Evolutionary conservation across 2,797 vertebrate species (phyloP), one percentile per base, ranked within the genome.

Genomic region (Florisuga fusca): DNA sequence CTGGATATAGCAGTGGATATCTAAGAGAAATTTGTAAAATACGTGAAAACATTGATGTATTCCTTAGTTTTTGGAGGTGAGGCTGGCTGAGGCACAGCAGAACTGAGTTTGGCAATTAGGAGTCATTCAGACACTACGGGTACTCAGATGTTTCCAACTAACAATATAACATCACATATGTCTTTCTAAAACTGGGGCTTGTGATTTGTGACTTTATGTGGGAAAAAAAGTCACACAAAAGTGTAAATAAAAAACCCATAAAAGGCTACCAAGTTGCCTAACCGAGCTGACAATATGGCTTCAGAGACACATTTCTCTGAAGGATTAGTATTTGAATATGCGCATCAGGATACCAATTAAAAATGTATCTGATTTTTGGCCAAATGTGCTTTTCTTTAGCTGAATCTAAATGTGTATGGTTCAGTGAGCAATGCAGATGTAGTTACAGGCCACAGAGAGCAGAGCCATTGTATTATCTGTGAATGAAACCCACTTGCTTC

Each of bases 401-500:
- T 26, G 55, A 82, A 57, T 67, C 58, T 90, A 79, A 53, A 86
- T 81, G 69, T 68, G 83, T 87, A 84, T 67, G 87, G 93, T 91
- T 95, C 87, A 87, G 54, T 11, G 68, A 93, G 86, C 85, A 93
- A 53, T 53, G 71, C 77, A 84, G 90, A 74, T 83, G 85, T 89
- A 82, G 63, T 88, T 71, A 64, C 27, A 74, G 71, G 71, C 58
- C 85, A 82, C 80, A 72, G 7, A 95, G 89, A 74, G 57, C 77
- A 2, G 17, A 4, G 15, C 38, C 77, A 68, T 45, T 82, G 63
- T 93, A 10, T 79, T 33, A 26, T 38, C 77, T 51, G 45, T 91
- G 91, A 93, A 93, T 83, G 75, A 73, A n/a, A 89, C 23, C 22
- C 15, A 6, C 87, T 88, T 4, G 2, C 64, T 94, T 41, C 59